A percentile compares a stretch with the other conserved stretches of the same genome.
phyloP scores from a whole-genome alignment of 2,888 invertebrate genomes.

The Lacanobia oleracea region DNA sequence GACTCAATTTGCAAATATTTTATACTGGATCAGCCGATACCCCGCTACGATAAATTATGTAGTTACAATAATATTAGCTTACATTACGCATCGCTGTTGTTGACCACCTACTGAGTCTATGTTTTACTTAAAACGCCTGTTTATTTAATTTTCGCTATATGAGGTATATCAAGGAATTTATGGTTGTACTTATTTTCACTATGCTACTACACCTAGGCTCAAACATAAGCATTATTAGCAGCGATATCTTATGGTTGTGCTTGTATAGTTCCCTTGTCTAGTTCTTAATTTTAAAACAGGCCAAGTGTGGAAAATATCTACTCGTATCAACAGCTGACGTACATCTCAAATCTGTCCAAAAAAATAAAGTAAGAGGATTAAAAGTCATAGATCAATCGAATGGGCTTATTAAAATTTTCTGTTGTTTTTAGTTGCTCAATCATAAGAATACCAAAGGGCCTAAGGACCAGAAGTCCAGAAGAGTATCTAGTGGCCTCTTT shows the following conservation, averaged over 20 bases:
- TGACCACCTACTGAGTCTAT: constrained; percentile 39
- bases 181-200: constrained; percentile 8
- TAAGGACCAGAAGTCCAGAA: not conserved
- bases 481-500: too few relatives aligned
- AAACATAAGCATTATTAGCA: not conserved
- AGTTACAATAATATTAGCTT: constrained; percentile 36
- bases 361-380: too few relatives aligned
- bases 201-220: not conserved
- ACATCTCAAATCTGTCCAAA: not conserved
- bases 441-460: not conserved
- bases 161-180: not conserved
- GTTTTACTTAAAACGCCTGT: not conserved
- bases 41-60: constrained; percentile 21
- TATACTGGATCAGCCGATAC: constrained; percentile 17
- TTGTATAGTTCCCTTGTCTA: not conserved
- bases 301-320: not conserved
- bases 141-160: constrained; percentile 18
- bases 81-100: constrained; percentile 39
- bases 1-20: constrained; percentile 36
- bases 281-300: not conserved
- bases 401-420: not conserved
- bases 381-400: not conserved
- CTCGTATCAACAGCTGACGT: not conserved
- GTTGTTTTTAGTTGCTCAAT: not conserved
- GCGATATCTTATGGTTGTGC: not conserved